Percentiles rank a stretch among this genome's conserved stretches.
phyloP scores from a whole-genome alignment of 1,140 invertebrate species.

The honey bee (Apis mellifera) region Amel_HAv3.1 CM009932.2:7690501-7691000 shows the following conservation, averaged over 20 bases:
- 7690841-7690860: slow-evolving; percentile 68
- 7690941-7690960: slow-evolving; percentile 1
- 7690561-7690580: too few relatives aligned
- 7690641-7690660: not conserved
- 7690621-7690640: not conserved
- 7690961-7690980: slow-evolving; percentile 46
- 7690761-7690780: not conserved
- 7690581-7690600: too few relatives aligned
- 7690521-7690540: too few relatives aligned
- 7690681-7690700: too few relatives aligned
- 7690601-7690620: too few relatives aligned
- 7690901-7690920: slow-evolving; percentile 51
- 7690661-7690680: not conserved
- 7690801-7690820: slow-evolving; percentile 13
- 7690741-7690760: not conserved
- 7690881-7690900: slow-evolving; percentile 69
- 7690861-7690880: slow-evolving; percentile 73
- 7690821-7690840: slow-evolving; percentile 69
- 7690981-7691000: slow-evolving; percentile 72
- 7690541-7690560: too few relatives aligned
- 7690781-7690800: not conserved
- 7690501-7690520: too few relatives aligned
- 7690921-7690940: slow-evolving; percentile 14
- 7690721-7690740: not conserved
- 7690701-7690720: slow-evolving; percentile 6